These are phyloP conservation scores for Kryptolebias ocellatus DNA, from an alignment of 2,797 vertebrate genomes.

Conservation along the genomic window DNA sequence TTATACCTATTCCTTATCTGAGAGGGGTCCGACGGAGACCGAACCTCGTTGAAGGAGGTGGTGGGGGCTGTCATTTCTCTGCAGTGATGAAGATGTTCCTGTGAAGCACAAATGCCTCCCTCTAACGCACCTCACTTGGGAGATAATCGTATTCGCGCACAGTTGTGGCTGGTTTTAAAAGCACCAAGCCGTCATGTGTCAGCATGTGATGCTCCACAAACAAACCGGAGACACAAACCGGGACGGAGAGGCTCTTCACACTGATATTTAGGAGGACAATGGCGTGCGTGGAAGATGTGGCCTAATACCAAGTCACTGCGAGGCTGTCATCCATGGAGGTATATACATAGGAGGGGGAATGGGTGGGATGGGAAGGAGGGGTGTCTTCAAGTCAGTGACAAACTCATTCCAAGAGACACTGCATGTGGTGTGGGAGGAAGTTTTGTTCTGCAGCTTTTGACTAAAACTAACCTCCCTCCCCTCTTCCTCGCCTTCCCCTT, in stretches of 20 bases:
- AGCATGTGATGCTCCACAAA: slow-evolving; percentile 57
- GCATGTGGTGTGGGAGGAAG: slow-evolving; percentile 83
- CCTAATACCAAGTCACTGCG: slow-evolving; percentile 57
- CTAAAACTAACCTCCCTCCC: slow-evolving; percentile 84
- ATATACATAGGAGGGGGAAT: slow-evolving; percentile 55
- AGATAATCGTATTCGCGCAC: slow-evolving; percentile 72
- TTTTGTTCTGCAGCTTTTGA: slow-evolving; percentile 83
- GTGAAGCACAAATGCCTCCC: slow-evolving; percentile 72
- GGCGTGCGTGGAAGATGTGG: slow-evolving; percentile 40
- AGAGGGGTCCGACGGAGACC: slow-evolving; percentile 53
- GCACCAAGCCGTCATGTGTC: slow-evolving; percentile 62
- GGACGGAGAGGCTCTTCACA: slow-evolving; percentile 38
- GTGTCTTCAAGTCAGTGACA: slow-evolving; percentile 75
- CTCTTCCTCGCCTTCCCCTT: slow-evolving; percentile 71
- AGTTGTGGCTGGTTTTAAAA: slow-evolving; percentile 67
- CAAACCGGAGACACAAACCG: slow-evolving; percentile 55
- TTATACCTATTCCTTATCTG: slow-evolving; percentile 9
- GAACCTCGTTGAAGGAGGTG: slow-evolving; percentile 42
- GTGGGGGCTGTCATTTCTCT: slow-evolving; percentile 66
- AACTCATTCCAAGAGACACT: slow-evolving; percentile 78
- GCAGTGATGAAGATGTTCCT: slow-evolving; percentile 76
- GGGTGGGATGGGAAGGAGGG: slow-evolving; percentile 48
- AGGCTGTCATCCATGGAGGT: slow-evolving; percentile 67
- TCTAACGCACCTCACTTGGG: slow-evolving; percentile 63
- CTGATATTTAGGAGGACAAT: slow-evolving; percentile 60